These are phyloP conservation scores for Antheraea mylitta DNA, from an alignment of 1,140 invertebrate genomes.

Conservation along the genomic window DNA sequence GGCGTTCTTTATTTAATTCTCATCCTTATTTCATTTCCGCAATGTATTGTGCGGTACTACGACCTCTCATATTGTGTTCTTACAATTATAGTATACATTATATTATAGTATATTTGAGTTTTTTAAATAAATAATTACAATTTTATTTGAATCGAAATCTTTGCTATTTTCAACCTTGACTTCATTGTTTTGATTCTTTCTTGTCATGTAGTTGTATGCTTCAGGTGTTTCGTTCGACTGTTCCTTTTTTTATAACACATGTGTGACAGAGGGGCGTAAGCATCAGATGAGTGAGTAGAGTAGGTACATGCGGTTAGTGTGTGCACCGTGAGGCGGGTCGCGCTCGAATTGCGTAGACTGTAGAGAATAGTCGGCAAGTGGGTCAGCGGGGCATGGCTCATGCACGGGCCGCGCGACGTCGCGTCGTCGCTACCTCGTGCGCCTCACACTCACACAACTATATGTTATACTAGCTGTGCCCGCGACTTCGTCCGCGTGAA, in stretches of 20 bases:
- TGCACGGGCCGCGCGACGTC: slow-evolving; percentile 33
- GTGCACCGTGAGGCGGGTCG: slow-evolving; percentile 59
- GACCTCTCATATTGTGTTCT: not conserved
- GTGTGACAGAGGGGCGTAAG: not conserved
- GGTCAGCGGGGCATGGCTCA: slow-evolving; percentile 65
- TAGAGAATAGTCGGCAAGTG: slow-evolving; percentile 66
- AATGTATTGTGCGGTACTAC: not conserved
- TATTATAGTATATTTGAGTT: not conserved
- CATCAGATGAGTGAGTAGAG: not conserved
- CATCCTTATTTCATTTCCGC: slow-evolving; percentile 3
- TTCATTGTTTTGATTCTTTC: not conserved
- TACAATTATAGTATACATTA: not conserved
- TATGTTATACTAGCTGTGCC: no score
- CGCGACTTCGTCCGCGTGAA: no score
- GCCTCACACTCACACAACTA: slow-evolving; percentile 2
- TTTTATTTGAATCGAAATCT: not conserved
- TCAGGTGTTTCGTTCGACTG: not conserved
- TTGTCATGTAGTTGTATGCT: not conserved
- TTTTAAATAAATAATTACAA: not conserved
- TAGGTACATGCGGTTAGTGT: slow-evolving; percentile 7
- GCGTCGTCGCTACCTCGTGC: slow-evolving; percentile 23
- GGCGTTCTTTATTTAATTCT: not conserved
- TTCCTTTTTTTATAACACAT: not conserved
- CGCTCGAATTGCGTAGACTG: slow-evolving; percentile 62
- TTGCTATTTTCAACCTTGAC: not conserved